Base-by-base conservation (phyloP, 2,888 invertebrate genomes). In the Hylaea fasciaria region DNA sequence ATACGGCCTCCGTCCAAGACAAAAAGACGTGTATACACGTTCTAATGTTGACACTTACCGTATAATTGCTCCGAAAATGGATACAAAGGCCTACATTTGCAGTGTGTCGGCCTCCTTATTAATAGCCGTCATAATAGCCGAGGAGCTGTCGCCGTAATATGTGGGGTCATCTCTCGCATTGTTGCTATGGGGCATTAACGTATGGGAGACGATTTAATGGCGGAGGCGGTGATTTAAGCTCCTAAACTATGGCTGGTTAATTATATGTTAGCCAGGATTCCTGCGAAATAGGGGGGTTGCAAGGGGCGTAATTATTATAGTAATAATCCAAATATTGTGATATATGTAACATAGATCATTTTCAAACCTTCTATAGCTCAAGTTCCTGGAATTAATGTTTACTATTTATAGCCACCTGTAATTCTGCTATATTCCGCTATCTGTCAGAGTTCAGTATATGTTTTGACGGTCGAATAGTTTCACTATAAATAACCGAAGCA, bases 81-180 rank as follows among this genome's bases (percentile, higher is more conserved):
- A 22, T 17, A 62, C 53, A 54, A 57, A 52, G 53, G 35, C 22
- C 28, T 16, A 52, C 48, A 54, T 37, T 45, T 49, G 44, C 32
- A 37, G 47, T 57, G 58, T 44, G 53, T 51, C 51, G 43, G 52
- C 13, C 47, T 32, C 57, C 53, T 50, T 62, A 66, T 66, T 66
- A 66, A 66, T 66, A 61, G 63, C 63, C 44, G 61, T 55, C 60
- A 66, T 66, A 64, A 66, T 63, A 57, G 62, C 54, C 51, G 45
- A 58, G 55, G 57, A 62, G 61, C 57, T 55, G 62, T 58, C 58
- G 51, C 46, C 50, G 47, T 62, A 62, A 62, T 54, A 51, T 57
- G 62, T 54, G 58, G 47, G 62, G 58, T 62, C 62, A 62, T 62
- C 57, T 56, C 54, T 41, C 44, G 52, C 47, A 63, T 59, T 64